These are phyloP conservation scores for Platysteira castanea DNA, from an alignment of 2,113 vertebrate species.

Conservation along the genomic window DNA sequence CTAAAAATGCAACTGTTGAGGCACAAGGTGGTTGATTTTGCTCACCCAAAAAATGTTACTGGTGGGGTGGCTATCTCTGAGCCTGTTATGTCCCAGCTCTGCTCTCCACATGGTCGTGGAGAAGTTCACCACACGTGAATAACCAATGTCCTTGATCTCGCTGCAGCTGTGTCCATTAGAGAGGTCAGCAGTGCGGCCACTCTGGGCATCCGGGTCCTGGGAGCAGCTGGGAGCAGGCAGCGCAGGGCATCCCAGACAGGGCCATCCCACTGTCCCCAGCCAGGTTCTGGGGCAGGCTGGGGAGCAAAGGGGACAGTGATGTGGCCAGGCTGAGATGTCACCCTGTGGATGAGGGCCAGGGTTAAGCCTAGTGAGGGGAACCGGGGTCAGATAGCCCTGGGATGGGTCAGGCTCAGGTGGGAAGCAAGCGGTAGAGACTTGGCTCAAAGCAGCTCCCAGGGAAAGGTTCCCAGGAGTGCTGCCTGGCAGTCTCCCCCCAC, in stretches of 20 bases:
- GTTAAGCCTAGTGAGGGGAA: background rate
- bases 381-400: background rate
- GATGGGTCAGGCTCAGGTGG: background rate
- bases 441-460: background rate
- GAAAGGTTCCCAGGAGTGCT: background rate
- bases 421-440: background rate
- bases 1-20: background rate
- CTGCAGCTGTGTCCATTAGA: background rate
- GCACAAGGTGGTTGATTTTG: background rate
- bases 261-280: background rate
- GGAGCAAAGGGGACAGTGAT: background rate
- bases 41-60: background rate
- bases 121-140: background rate
- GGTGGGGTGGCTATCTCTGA: background rate
- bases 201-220: background rate
- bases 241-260: background rate
- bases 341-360: fast-evolving
- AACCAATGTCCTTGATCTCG: background rate
- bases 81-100: background rate
- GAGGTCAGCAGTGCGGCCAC: background rate
- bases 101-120: background rate
- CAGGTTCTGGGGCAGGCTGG: background rate
- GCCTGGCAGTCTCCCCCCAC: background rate
- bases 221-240: background rate
- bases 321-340: background rate